Evolutionary conservation across 2,888 invertebrate genomes (phyloP).

Genomic region (Sminthurides aquaticus): DNA sequence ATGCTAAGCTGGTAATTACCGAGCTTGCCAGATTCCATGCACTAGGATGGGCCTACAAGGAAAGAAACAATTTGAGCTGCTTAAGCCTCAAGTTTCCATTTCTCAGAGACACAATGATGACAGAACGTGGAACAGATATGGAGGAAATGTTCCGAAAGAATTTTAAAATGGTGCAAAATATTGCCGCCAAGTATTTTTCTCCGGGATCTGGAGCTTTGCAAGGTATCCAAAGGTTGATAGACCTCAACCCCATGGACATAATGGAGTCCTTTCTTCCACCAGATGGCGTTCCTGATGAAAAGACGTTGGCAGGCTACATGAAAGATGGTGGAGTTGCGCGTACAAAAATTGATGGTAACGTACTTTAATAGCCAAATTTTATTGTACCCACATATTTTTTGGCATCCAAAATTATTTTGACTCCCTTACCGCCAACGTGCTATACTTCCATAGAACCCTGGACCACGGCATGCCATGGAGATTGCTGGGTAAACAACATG

Average conservation of each 20-base stretch:
- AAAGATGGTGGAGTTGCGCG: too few species aligned
- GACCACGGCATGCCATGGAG: constrained; percentile 25
- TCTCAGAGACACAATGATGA: neutral
- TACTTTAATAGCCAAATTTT: too few species aligned
- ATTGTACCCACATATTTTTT: too few species aligned
- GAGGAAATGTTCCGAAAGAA: constrained; percentile 1
- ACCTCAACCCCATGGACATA: neutral
- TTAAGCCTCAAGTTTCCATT: constrained; percentile 8
- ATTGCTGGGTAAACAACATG: constrained; percentile 31
- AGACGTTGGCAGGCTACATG: neutral
- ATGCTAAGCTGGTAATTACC: constrained; percentile 28
- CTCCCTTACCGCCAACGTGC: too few species aligned
- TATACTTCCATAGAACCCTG: constrained; percentile 25
- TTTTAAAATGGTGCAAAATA: neutral
- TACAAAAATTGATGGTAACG: too few species aligned
- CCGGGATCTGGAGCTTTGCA: neutral
- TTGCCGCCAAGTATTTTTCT: neutral
- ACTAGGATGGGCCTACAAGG: constrained; percentile 13
- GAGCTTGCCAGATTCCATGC: constrained; percentile 33
- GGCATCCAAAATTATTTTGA: too few species aligned
- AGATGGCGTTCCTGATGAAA: constrained; percentile 4
- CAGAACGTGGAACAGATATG: neutral
- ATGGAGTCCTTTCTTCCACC: neutral
- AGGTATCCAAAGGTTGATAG: constrained; percentile 3
- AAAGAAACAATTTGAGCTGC: neutral